These are phyloP conservation scores for Keiferia lycopersicella DNA, from an alignment of 2,888 invertebrate genomes.

Conservation along the genomic window DNA sequence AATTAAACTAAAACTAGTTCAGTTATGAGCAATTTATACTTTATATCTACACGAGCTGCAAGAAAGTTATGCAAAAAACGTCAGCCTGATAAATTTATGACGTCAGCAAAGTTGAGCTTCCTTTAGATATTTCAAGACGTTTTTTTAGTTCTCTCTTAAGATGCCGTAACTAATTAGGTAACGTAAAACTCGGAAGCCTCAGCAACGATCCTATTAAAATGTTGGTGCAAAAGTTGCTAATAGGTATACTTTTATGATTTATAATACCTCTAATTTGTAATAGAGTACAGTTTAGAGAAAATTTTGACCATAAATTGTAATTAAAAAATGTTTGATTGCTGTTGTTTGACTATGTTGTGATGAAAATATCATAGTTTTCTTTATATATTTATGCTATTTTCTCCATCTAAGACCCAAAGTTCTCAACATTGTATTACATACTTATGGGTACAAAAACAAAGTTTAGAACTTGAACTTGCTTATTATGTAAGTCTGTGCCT, in stretches of 20 bases:
- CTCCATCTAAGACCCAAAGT: too few relatives aligned
- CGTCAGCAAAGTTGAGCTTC: slow-evolving; percentile 10
- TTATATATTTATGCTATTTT: too few relatives aligned
- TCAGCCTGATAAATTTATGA: slow-evolving; percentile 12
- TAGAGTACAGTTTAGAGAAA: too few relatives aligned
- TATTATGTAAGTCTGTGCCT: too few relatives aligned
- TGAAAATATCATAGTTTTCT: too few relatives aligned
- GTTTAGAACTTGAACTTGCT: too few relatives aligned
- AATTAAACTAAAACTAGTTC: slow-evolving; percentile 16
- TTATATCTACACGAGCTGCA: neutral
- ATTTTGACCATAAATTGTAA: too few relatives aligned
- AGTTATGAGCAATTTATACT: slow-evolving; percentile 9
- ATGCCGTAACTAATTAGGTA: slow-evolving; percentile 16
- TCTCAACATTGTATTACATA: too few relatives aligned
- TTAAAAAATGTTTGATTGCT: too few relatives aligned
- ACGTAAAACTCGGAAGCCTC: neutral
- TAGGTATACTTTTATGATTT: neutral
- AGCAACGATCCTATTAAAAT: neutral
- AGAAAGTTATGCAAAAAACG: slow-evolving; percentile 12
- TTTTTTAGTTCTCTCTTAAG: slow-evolving; percentile 10
- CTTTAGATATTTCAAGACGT: neutral
- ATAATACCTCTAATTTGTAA: too few relatives aligned
- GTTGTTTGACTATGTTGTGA: too few relatives aligned
- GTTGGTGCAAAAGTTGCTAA: neutral
- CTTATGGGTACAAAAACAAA: too few relatives aligned